Conservation (phyloP, 2,888 invertebrate species). For the Panzeria rudis region DNA sequence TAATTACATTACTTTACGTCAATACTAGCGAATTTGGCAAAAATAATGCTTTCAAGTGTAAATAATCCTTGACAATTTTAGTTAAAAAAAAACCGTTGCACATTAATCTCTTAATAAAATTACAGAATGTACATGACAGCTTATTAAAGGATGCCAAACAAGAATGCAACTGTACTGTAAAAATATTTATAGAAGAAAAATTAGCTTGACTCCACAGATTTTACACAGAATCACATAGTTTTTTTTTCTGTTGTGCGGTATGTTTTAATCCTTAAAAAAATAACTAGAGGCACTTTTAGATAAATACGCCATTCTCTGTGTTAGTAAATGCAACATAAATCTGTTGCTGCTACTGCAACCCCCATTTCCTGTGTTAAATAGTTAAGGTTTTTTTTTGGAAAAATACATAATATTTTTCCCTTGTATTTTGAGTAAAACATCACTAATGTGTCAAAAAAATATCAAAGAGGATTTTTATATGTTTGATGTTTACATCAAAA, state of each 20-base stretch:
- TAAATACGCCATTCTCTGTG: background rate
- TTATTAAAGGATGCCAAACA: background rate
- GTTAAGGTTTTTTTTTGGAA: background rate
- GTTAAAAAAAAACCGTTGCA: background rate
- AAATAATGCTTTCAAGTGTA: conserved; percentile 20
- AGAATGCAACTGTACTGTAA: background rate
- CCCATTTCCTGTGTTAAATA: conserved; percentile 1
- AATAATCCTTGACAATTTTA: conserved; percentile 21
- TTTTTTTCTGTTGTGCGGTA: too few species aligned
- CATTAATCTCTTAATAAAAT: conserved; percentile 49
- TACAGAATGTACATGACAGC: conserved; percentile 9
- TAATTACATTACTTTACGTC: conserved; percentile 31
- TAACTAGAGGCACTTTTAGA: background rate
- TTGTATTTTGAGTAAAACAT: conserved; percentile 41
- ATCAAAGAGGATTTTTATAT: conserved; percentile 12
- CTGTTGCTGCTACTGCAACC: conserved; percentile 24
- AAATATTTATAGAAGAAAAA: background rate
- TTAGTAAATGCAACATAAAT: background rate
- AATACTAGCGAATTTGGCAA: conserved; percentile 1
- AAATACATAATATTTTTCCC: background rate
- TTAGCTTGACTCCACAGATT: background rate
- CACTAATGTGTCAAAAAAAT: conserved; percentile 8
- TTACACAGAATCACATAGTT: background rate
- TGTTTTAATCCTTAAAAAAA: conserved; percentile 1
- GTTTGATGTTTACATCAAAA: conserved; percentile 40